A percentile compares a stretch with the other conserved stretches of the same genome.
These are phyloP conservation scores for Helogale parvula DNA, from an alignment of 2,113 vertebrate genomes.

Conservation along the genomic window DNA sequence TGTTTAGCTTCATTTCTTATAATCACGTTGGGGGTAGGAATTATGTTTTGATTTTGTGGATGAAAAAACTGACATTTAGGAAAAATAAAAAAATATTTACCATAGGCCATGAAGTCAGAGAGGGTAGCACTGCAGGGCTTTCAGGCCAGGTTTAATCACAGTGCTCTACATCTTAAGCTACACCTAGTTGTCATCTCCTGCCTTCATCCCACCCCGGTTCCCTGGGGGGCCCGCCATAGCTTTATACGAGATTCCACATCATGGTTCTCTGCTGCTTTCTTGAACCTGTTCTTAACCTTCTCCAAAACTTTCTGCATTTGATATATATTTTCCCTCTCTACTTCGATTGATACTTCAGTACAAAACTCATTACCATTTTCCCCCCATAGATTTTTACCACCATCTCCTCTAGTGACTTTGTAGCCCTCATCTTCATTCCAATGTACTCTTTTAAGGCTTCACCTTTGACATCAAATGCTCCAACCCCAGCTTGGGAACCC, in stretches of 20 bases:
- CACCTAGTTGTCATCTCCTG: neutral
- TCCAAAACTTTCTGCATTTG: neutral
- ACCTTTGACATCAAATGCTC: neutral
- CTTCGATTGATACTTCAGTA: neutral
- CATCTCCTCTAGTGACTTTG: neutral
- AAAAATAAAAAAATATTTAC: neutral
- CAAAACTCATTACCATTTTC: neutral
- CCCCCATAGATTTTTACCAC: neutral
- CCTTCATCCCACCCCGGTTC: neutral
- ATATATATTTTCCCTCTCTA: neutral
- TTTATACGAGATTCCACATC: neutral
- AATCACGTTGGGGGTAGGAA: neutral
- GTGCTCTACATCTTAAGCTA: neutral
- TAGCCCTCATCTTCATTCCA: neutral
- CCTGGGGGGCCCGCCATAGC: neutral
- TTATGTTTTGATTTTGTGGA: neutral
- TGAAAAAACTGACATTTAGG: neutral
- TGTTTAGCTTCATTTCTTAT: constrained; percentile 24
- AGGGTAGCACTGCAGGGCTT: neutral
- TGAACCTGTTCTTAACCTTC: neutral
- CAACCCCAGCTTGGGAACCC: neutral
- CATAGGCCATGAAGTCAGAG: neutral
- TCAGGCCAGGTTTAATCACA: neutral
- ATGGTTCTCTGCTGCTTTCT: neutral
- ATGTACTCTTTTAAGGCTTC: neutral